Evolutionary conservation across 1,140 invertebrate genomes (phyloP), one percentile per base, ranked within the genome.

Genomic region (Caenorhabditis inopinata): DNA sequence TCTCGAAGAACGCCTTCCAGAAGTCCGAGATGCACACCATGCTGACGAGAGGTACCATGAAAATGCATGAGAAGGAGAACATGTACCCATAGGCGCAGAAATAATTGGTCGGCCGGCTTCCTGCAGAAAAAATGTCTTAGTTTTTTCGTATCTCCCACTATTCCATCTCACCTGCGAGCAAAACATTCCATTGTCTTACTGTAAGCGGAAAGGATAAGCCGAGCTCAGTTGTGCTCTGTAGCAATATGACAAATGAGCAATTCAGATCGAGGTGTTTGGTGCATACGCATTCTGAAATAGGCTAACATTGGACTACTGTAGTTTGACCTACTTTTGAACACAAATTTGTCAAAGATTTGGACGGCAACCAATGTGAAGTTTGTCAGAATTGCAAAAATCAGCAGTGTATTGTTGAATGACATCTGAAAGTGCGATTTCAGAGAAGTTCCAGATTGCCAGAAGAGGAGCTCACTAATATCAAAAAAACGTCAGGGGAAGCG

Each of bases 1-100:
- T 21, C 11, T 68, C 32, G 2, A 42, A n/a, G n/a, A 68, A 68
- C 38, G n/a, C 58, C 1, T 2, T 5, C 27, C 58, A 18, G 38
- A 68, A 38, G 7, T 35, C 21, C 32, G n/a, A 32, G 9, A 68
- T 68, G n/a, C 58, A 68, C n/a, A 68, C 23, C 58, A 68, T 68
- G 12, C 58, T 68, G 58, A 38, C n/a, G 0, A 68, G 58, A 0
- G 58, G 58, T 5, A 68, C 58, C 58, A 68, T 68, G 32, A 68
- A 68, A 16, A 68, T 68, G n/a, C 58, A 68, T 5, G 58, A 68
- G 32, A 68, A 68, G 2, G 58, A 68, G 58, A 68, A 68, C 58
- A 68, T 68, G 58, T 68, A 68, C 1, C 58, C 58, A 9, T 68
- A 68, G 16, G 58, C 32, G n/a, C 58, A 68, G 32, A 68, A 68